These are phyloP conservation scores for Syngnathus scovelli DNA, from an alignment of 2,113 vertebrate species.

Conservation along the genomic window DNA sequence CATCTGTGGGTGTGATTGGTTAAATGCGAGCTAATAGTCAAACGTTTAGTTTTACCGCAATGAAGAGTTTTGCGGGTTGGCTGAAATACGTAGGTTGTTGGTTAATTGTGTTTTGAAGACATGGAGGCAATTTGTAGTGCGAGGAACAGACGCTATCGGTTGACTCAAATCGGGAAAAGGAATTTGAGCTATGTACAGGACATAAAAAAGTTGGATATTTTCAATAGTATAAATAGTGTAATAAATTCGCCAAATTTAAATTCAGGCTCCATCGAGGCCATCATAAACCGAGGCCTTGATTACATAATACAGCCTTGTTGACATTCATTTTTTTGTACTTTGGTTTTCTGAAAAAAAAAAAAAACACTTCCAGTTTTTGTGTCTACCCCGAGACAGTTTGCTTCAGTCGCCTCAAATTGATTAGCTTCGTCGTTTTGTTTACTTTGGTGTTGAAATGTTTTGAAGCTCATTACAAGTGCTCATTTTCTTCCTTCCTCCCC, in stretches of 20 bases:
- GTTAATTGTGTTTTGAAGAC: too few relatives aligned
- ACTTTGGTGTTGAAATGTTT: conserved; percentile 43
- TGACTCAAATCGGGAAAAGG: neutral
- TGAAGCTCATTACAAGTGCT: conserved; percentile 35
- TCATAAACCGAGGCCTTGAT: too few relatives aligned
- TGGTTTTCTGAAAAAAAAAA: neutral
- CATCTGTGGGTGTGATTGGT: neutral
- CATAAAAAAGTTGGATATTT: too few relatives aligned
- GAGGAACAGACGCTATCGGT: neutral
- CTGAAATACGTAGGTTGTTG: neutral
- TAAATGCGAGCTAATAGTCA: neutral
- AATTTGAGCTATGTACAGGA: neutral
- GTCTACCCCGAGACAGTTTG: conserved; percentile 21
- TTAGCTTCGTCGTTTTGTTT: conserved; percentile 43
- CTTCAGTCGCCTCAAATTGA: conserved; percentile 33
- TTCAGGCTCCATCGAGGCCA: too few relatives aligned
- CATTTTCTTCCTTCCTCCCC: conserved; percentile 21
- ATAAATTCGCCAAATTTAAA: too few relatives aligned
- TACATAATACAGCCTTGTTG: too few relatives aligned
- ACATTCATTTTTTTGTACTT: neutral
- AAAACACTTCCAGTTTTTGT: conserved; percentile 14
- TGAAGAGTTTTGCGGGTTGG: neutral
- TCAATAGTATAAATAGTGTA: too few relatives aligned
- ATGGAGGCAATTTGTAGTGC: too few relatives aligned
- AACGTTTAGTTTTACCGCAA: neutral